Evolutionary conservation across 2,888 invertebrate species (phyloP), one percentile per base, ranked within the genome.

Genomic region (Meiosimyza platycephala): DNA sequence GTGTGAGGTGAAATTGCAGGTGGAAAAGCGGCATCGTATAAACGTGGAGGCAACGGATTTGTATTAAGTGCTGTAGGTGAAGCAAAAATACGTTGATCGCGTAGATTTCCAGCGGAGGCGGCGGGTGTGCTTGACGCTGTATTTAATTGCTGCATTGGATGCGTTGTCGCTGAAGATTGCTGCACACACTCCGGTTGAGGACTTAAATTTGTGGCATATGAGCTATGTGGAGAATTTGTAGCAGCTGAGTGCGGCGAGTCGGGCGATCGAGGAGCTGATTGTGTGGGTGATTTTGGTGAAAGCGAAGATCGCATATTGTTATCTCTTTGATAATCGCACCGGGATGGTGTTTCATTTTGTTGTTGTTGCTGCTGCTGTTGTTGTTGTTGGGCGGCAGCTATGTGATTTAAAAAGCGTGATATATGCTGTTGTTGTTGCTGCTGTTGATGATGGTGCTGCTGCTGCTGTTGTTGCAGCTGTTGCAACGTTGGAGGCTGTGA

Each of bases 321-420:
- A 77, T 86, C 86, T 79, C 83, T 83, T 71, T 85, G 85, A 73
- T 81, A 82, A 75, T 83, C 82, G 76, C 72, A 74, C 50, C 80
- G 76, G 72, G 78, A 75, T 64, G 81, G 77, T 28, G 74, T 79
- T n/a, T 63, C 72, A 68, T 63, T 76, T 50, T 55, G 77, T 52
- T 77, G 77, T 28, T 78, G 80, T 72, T 75, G 79, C 71, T 78
- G 79, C 71, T 79, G 75, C 33, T 74, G 79, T 57, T 77, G 78
- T 13, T 80, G 80, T n/a, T 80, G 79, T 75, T 82, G 80, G 62
- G 82, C 82, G 71, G 80, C 83, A 59, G 83, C 83, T 70, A 85
- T 83, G 74, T 85, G 84, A 77, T 83, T 83, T 12, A 87, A 79
- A 77, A 86, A 83, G 65, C 85, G 85, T 70, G 84, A 83, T 72